Evolutionary conservation across 2,113 vertebrate species (phyloP).

Genomic region (Leucoraja erinaceus): DNA sequence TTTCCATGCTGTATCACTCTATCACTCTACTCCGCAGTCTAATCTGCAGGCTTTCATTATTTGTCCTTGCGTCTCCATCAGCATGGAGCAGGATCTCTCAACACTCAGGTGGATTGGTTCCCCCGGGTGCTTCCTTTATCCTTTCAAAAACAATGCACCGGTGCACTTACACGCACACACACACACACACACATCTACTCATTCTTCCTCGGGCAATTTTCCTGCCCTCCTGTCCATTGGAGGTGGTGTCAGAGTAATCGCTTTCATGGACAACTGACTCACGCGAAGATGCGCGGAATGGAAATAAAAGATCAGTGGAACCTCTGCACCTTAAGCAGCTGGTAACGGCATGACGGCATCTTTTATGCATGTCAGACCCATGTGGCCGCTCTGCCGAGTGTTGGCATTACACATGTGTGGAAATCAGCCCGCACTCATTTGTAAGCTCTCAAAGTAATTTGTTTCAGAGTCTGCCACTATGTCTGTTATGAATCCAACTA

Average conservation of each 20-base stretch:
- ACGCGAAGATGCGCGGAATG: neutral
- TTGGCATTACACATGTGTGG: neutral
- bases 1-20: no score
- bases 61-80: neutral
- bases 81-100: neutral
- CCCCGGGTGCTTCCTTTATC: neutral
- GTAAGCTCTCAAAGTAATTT: slow-evolving; percentile 13
- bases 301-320: neutral
- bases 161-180: slow-evolving; percentile 2
- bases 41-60: neutral
- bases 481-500: neutral
- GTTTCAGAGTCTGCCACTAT: slow-evolving; percentile 23
- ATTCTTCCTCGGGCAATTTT: neutral
- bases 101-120: neutral
- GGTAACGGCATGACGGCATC: neutral
- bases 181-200: neutral
- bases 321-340: neutral
- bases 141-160: neutral
- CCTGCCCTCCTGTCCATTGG: neutral
- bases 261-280: neutral
- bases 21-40: neutral
- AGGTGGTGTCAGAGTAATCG: neutral
- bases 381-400: neutral
- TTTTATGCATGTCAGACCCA: neutral
- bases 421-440: neutral